Evolutionary conservation across 2,113 vertebrate species (phyloP), one percentile per base, ranked within the genome.

Genomic region (Nematolebias whitei): DNA sequence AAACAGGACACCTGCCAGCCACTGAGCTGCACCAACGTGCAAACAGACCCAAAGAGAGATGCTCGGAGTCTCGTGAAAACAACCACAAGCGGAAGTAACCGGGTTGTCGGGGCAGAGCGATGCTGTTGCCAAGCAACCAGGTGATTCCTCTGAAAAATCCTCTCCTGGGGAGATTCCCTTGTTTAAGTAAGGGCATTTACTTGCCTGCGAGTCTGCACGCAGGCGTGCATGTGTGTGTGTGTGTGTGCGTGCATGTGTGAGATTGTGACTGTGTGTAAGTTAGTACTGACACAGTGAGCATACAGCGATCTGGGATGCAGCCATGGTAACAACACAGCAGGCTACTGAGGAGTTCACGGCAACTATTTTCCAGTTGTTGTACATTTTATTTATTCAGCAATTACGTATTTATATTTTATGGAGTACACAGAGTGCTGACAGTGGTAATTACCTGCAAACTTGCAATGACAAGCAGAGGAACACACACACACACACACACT

Each of bases 91-190:
- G 75, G 85, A 90, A 89, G 86, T 84, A 84, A 84, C 51, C 47
- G 53, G 80, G 86, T 83, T 72, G 58, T 64, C 59, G 49, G 84
- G 83, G 85, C 82, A 85, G 83, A 75, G 81, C 83, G 86, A 82
- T 73, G 52, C 88, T 90, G 93, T 93, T 93, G 88, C 93, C 82
- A 87, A 73, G 92, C 84, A 93, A 95, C 93, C 78, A 82, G 86
- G 87, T 86, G 82, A 79, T 91, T 93, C 90, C 90, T 90, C 82
- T 73, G 79, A 89, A 89, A 82, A n/a, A 87, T 78, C 77, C 79
- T 79, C 87, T 89, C 87, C 82, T 72, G 85, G 85, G 87, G 90
- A 92, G 90, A 89, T 90, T 86, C 88, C 89, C 87, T 83, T 54
- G 50, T 86, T 86, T 86, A 76, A 85, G 69, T 82, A 79, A 70